phyloP scores from a whole-genome alignment of 1,140 invertebrate genomes.

The Phymorhynchus buccinoides region DNA sequence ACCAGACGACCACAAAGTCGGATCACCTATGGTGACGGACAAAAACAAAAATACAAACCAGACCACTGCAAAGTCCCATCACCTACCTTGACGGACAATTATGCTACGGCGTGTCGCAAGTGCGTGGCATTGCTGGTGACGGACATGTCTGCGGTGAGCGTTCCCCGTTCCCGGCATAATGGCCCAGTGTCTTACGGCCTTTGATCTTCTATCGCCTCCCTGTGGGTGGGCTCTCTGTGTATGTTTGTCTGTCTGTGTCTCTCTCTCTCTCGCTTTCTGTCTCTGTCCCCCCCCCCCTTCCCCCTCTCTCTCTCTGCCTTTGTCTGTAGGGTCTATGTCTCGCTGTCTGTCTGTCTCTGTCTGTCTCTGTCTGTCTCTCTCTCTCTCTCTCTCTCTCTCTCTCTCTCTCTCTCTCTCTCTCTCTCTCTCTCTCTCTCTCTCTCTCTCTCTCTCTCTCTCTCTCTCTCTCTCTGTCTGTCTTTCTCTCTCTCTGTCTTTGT shows the following conservation, averaged over 20 bases:
- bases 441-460: neutral
- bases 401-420: neutral
- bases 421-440: neutral
- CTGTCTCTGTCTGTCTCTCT: neutral
- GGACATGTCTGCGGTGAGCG: neutral
- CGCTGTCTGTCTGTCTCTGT: neutral
- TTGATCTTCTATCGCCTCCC: too few species aligned
- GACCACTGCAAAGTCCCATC: too few species aligned
- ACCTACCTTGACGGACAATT: too few species aligned
- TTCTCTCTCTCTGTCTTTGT: too few species aligned
- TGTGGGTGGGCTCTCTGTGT: neutral
- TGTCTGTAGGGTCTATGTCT: neutral
- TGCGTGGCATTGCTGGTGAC: too few species aligned
- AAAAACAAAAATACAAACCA: too few species aligned
- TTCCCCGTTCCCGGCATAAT: too few species aligned
- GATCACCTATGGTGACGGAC: too few species aligned
- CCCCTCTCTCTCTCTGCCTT: conserved; percentile 1
- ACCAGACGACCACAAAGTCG: too few species aligned
- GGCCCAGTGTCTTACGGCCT: too few species aligned
- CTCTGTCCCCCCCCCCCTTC: neutral
- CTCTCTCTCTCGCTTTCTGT: neutral
- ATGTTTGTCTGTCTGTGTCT: neutral
- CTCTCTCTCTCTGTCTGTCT: too few species aligned
- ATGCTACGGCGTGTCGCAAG: too few species aligned
- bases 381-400: neutral